Evolutionary conservation across 2,888 invertebrate genomes (phyloP), one percentile per base, ranked within the genome.

Genomic region (Epinotia nisella): DNA sequence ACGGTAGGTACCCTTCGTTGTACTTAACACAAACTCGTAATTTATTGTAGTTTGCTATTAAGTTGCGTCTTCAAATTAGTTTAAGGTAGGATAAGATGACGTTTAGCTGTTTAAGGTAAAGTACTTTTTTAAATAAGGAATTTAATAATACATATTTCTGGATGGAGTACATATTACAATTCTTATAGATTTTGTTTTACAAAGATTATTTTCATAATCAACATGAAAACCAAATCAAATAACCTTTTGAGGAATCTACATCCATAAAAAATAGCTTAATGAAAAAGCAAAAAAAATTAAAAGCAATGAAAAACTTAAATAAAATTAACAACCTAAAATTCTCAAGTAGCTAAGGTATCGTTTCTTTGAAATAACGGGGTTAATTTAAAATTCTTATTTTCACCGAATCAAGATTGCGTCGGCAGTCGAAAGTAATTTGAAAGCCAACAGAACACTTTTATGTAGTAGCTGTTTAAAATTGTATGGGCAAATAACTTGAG

Each of bases 11-110:
- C 59, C 59, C 49, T 62, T 39, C 39, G 51, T 17, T 35, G 60
- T 68, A n/a, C n/a, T n/a, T n/a, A 67, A 72, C 55, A 61, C 56
- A 56, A 73, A 53, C 58, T 69, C 41, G 58, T 64, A 59, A 69
- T 69, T 73, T 73, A 73, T 73, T 68, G 58, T 24, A 68, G 62
- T 58, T 68, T n/a, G 45, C 35, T 60, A 61, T 58, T 35, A 62
- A 56, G 55, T 49, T 67, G 19, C n/a, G 59, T 21, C 58, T 24
- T 59, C 53, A 13, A 49, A 41, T 61, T 53, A 24, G 53, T 39
- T 51, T 53, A 21, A 9, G 24, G 24, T n/a, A n/a, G 11, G 29
- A 58, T 17, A 49, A 17, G n/a, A 58, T 49, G 49, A 49, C 21
- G 24, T 68, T 24, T 49, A 9, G 10, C 5, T 15, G 0, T 58